Evolutionary conservation across 2,888 invertebrate genomes (phyloP).

Genomic region (Drosophila neonasuta): DNA sequence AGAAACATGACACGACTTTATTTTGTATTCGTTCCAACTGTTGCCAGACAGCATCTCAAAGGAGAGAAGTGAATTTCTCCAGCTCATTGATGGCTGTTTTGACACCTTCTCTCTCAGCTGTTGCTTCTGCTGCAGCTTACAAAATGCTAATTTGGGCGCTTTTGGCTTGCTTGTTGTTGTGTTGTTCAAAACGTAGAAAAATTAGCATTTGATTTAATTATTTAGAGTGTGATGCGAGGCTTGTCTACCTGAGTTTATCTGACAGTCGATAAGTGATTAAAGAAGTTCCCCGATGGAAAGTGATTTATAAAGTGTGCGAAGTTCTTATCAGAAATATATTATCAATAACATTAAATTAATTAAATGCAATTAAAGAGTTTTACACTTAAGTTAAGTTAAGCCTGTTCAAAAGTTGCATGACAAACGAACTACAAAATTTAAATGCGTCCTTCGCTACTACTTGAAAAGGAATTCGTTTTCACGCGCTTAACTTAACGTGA

Average conservation of each 20-base stretch:
- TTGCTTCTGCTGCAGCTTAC: constrained; percentile 12
- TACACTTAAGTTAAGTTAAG: not conserved
- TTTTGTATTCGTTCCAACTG: constrained; percentile 37
- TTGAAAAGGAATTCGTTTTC: not conserved
- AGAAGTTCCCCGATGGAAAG: not conserved
- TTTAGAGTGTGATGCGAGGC: constrained; percentile 27
- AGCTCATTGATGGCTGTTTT: constrained; percentile 15
- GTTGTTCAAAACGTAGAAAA: constrained; percentile 32
- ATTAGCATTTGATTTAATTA: constrained; percentile 60
- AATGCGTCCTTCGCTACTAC: not conserved
- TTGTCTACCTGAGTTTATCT: constrained; percentile 3
- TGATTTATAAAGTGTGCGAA: not conserved
- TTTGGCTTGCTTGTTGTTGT: not conserved
- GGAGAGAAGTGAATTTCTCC: constrained; percentile 5
- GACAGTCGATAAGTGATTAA: not conserved
- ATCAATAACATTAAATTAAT: not conserved
- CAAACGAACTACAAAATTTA: not conserved
- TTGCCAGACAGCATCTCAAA: constrained; percentile 23
- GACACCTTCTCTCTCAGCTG: constrained; percentile 34
- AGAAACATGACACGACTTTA: constrained; percentile 42
- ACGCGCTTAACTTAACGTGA: constrained; percentile 7
- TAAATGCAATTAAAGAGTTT: not conserved
- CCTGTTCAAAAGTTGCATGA: not conserved
- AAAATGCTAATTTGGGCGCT: constrained; percentile 56
- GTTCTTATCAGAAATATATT: not conserved